A percentile compares a stretch with the other conserved stretches of the same genome.
Evolutionary conservation across 2,797 vertebrate species (phyloP).

Genomic region (Gadopsis marmoratus): DNA sequence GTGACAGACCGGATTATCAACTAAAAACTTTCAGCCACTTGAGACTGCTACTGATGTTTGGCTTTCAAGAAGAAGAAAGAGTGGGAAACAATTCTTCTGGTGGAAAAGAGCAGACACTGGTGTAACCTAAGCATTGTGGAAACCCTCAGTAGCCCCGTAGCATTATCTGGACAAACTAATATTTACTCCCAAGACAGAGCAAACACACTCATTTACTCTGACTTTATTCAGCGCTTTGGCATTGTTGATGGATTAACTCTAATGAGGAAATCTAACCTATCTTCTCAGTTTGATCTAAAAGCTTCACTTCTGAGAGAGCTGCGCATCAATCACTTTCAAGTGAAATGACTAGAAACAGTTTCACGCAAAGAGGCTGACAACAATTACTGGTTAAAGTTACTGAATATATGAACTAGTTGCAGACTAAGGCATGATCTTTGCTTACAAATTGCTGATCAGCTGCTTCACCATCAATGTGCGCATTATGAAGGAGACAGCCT

Average conservation of each 20-base stretch:
- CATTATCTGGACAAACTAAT: conserved; percentile 86
- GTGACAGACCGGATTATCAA: conserved; percentile 81
- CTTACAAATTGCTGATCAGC: conserved; percentile 62
- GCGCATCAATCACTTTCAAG: conserved; percentile 62
- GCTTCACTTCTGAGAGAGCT: conserved; percentile 52
- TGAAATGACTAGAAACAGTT: conserved; percentile 54
- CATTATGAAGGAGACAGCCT: conserved; percentile 58
- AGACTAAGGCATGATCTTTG: conserved; percentile 21
- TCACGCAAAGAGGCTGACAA: not conserved
- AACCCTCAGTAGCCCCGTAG: conserved; percentile 71
- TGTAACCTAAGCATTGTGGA: conserved; percentile 81
- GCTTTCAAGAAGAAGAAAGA: conserved; percentile 82
- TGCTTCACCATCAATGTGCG: conserved; percentile 56
- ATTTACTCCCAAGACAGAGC: conserved; percentile 79
- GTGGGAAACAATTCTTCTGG: conserved; percentile 71
- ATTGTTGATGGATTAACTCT: conserved; percentile 83
- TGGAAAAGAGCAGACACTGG: conserved; percentile 63
- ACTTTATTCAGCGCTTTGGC: conserved; percentile 71
- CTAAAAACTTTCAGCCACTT: conserved; percentile 84
- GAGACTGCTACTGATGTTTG: conserved; percentile 84
- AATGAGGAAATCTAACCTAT: conserved; percentile 76
- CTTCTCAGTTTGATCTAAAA: conserved; percentile 70
- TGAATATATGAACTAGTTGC: not conserved
- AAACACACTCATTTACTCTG: conserved; percentile 78
- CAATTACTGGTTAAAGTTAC: conserved; percentile 28